Evolutionary conservation across 2,888 invertebrate species (phyloP), one percentile per base, ranked within the genome.

Genomic region (Teleogryllus oceanicus): DNA sequence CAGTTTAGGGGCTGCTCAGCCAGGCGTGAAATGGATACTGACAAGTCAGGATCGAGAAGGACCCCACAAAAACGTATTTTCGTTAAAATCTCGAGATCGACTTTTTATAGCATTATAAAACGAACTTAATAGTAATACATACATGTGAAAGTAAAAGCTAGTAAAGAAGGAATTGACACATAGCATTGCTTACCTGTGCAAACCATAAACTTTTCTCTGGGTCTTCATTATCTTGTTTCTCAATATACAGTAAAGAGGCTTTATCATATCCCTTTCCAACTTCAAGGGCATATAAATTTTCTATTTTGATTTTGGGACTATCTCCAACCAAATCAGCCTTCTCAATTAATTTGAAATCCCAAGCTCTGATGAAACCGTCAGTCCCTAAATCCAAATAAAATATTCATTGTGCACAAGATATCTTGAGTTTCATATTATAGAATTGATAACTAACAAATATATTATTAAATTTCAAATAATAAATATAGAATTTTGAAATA

Each of bases 321-420:
- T 94, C 94, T 84, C 96, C 95, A 0, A 93, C 91, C 0, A 94
- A 93, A 87, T 96, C 94, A 0, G 96, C 94, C 82, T 93, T 91
- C 83, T 96, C 96, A n/a, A 97, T 94, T 0, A 94, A 93, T 83
- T 96, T 95, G 90, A 96, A 96, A 87, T 94, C 95, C 97, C 97
- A 97, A 13, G 95, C 91, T 11, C 92, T 89, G 18, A 95, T 90
- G 86, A 92, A 93, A 0, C 95, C 95, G 85, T 96, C 96, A 85
- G 92, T 90, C 0, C 94, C 91, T 84, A 74, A 74, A 74, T 74
- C 11, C 16, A 74, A 21, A 11, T 5, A 37, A 37, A 74, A 74
- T 74, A 74, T 11, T 74, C 74, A 74, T 74, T 20, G 74, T n/a
- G 12, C 10, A 74, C 18, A 74, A 74, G 8, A 74, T 74, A n/a